Base-by-base conservation (phyloP, 2,888 invertebrate genomes). In the Caenorhabditis virilis region DNA sequence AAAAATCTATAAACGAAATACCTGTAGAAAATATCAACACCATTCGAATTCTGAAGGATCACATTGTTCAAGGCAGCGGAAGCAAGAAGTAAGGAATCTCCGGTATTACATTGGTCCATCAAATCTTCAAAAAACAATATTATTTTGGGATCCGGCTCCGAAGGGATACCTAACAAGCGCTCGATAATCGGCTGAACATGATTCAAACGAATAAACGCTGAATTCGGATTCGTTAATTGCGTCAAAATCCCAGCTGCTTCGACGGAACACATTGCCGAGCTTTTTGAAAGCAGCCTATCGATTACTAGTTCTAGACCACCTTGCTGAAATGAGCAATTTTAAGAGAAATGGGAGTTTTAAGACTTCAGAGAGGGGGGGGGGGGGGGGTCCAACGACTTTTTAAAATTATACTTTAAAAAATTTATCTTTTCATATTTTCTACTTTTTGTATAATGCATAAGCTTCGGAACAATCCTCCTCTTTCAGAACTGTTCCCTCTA, bases 191-290 rank as follows among this genome's bases (percentile, higher is more conserved):
- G 69, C 5, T 69, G 69, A 11, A 69, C 61, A 27, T 73, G 63
- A 36, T 59, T 67, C 25, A 80, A 52, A 16, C 73, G 67, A 7
- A 79, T 69, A 47, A 77, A 78, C 2, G 73, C 62, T 25, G 76
- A 74, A 22, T 73, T 66, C n/a, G 82, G 80, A 50, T 75, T 76
- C 13, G 78, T 78, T n/a, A 82, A 54, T 51, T 82, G 82, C 2
- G 79, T 75, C 20, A 82, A 53, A 25, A 81, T 74, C 16, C 82
- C 82, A 45, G 82, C 77, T 4, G 82, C 80, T 59, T 82, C 80
- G 22, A 81, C 74, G 1, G 77, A 72, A 46, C 76, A 74, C 25
- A 56, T 41, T 6, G 69, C 36, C 3, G 65, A 50, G 1, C 70
- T 60, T 26, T 60, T 52, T 46, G 57, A 72, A n/a, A 73, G 50